Base-by-base conservation (phyloP, 2,888 invertebrate genomes). In the Phania funesta region DNA sequence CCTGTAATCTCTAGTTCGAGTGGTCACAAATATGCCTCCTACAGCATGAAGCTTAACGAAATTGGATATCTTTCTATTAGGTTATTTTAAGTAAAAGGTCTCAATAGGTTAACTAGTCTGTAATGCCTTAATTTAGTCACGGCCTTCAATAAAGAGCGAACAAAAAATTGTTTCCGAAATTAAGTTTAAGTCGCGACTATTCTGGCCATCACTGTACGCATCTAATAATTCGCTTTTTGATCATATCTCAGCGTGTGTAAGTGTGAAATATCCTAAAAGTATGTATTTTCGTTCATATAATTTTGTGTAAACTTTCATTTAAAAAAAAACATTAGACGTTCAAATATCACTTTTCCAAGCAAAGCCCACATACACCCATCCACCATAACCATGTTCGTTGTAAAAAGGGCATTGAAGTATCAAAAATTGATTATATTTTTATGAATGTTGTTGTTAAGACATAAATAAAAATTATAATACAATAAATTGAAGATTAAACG, bases 401-500 rank as follows among this genome's bases (percentile, higher is more conserved):
- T n/a, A n/a, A 35, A 35, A 65, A 44, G 35, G 13, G n/a, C 16
- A 32, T 6, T 5, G 9, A 67, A 29, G 38, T 24, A 75, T 75
- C 56, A 75, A 67, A 67, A 58, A 29, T 8, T 48, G 65, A 67
- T 75, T 75, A 58, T 41, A 67, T 46, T 13, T 6, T 13, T 26
- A 11, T 18, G 32, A 24, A 24, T 76, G 44, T 44, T 64, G 64
- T 71, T 41, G 24, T 54, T 60, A 26, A 32, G 64, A 52, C 52
- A 60, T 16, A 18, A 58, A 73, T 3, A 38, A 38, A 65, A 80
- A 80, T 62, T 35, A 50, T 24, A 58, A 79, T 56, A 41, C 20
- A 62, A 67, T 52, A 74, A 74, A 60, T 68, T 46, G 22, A 46
- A 74, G 74, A 74, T 52, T 54, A 65, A 54, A 76, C 48, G 54